phyloP scores from a whole-genome alignment of 1,140 invertebrate genomes.

The Pseudachorutes palmiensis region DNA sequence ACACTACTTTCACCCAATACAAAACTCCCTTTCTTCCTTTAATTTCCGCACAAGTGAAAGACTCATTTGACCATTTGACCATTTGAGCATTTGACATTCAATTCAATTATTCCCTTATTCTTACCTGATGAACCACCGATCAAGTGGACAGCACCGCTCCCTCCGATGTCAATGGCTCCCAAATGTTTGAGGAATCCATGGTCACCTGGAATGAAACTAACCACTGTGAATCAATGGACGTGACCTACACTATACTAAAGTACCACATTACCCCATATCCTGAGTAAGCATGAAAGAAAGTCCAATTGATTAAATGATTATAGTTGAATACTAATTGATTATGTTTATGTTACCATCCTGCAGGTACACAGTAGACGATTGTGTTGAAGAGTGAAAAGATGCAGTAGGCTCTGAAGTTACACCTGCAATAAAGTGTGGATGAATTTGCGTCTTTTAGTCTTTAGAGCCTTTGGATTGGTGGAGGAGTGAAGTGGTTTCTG shows the following conservation, averaged over 20 bases:
- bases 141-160: conserved; percentile 81
- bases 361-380: conserved; percentile 81
- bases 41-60: background rate
- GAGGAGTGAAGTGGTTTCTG: background rate
- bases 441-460: background rate
- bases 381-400: conserved; percentile 83
- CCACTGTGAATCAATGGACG: background rate
- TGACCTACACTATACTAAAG: conserved; percentile 5
- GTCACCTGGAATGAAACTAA: background rate
- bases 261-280: conserved; percentile 43
- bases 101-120: conserved; percentile 1
- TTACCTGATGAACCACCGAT: conserved; percentile 59
- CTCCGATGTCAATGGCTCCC: conserved; percentile 49
- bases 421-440: conserved; percentile 46
- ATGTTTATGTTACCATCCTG: too few species aligned
- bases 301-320: too few species aligned
- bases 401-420: conserved; percentile 83
- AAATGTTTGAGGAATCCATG: conserved; percentile 48
- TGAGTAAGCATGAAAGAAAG: too few species aligned
- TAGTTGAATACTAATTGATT: too few species aligned
- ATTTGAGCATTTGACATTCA: background rate
- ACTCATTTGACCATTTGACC: background rate
- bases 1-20: too few species aligned
- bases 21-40: too few species aligned
- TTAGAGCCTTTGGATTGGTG: background rate